Conservation (phyloP, 2,113 vertebrate genomes). For the Sigmodon hispidus region DNA sequence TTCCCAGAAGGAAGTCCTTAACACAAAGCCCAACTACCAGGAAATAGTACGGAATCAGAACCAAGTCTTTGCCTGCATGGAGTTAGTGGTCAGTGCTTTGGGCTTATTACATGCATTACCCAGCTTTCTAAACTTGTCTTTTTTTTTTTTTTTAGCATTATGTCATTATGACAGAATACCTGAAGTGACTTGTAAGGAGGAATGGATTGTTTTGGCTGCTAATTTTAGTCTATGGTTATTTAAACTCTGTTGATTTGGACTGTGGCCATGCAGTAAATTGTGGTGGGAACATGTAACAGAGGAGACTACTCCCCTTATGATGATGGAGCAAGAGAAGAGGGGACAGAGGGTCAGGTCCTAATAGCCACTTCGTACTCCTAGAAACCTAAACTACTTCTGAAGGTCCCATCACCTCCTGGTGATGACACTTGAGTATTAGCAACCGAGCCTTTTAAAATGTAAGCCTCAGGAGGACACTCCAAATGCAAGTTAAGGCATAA, state of each 20-base stretch:
- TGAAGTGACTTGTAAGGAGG: neutral
- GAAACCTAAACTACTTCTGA: neutral
- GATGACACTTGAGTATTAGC: neutral
- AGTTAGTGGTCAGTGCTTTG: constrained; percentile 80
- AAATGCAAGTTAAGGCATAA: neutral
- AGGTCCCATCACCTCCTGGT: neutral
- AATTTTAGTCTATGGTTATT: neutral
- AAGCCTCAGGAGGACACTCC: neutral
- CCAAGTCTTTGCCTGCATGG: constrained; percentile 78
- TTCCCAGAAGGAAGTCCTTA: constrained; percentile 81
- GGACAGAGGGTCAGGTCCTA: neutral
- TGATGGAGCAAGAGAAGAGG: neutral
- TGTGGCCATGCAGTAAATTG: neutral
- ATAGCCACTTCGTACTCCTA: neutral
- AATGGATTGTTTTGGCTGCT: neutral
- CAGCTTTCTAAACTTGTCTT: neutral
- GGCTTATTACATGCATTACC: constrained; percentile 38
- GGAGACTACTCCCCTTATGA: too few species aligned
- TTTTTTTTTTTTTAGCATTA: neutral
- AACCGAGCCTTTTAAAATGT: neutral
- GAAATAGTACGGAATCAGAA: constrained; percentile 78
- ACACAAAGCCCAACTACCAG: constrained; percentile 83
- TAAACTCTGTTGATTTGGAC: neutral
- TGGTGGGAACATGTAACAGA: neutral
- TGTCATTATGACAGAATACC: neutral